Evolutionary conservation across 2,888 invertebrate species (phyloP), one percentile per base, ranked within the genome.

Genomic region (Drosophila leonis): DNA sequence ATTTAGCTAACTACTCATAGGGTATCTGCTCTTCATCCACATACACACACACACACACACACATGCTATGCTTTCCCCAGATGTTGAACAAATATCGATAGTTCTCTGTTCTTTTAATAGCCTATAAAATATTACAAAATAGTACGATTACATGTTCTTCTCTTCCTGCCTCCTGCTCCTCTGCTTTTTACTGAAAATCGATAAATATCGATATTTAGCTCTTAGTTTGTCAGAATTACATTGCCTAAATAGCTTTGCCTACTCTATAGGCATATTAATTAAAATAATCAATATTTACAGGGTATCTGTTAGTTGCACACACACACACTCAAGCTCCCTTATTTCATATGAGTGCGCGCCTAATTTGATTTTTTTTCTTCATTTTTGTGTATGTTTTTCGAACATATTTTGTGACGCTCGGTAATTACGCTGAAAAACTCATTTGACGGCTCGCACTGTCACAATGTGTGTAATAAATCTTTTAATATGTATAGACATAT

Each of bases 341-440:
- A 54, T 55, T 70, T 73, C 63, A 55, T 72, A 44, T 64, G 71
- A 82, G 72, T 84, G 75, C 73, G 72, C 68, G 72, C 83, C 71
- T 83, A 74, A 77, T 86, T 77, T 80, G 70, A 74, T 78, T 72
- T 68, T 57, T 62, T 65, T 44, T 46, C 27, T 39, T 61, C 44
- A 51, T 39, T 65, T 68, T 70, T 41, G 59, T 55, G 74, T 74
- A 65, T 74, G 37, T 80, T 82, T 69, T 65, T 72, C 69, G 61
- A 68, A 68, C 73, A 73, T 78, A 82, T 78, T 80, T 75, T 84
- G 84, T 84, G 83, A 85, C 77, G 72, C 72, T 79, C 72, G 78
- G 89, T 88, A 89, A 89, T 90, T 90, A 90, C 89, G 80, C 78
- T 87, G 83, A 84, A 89, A 90, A 89, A 89, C 87, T 90, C 90